Evolutionary conservation across 2,113 vertebrate genomes (phyloP).

Genomic region (Trichechus manatus): DNA sequence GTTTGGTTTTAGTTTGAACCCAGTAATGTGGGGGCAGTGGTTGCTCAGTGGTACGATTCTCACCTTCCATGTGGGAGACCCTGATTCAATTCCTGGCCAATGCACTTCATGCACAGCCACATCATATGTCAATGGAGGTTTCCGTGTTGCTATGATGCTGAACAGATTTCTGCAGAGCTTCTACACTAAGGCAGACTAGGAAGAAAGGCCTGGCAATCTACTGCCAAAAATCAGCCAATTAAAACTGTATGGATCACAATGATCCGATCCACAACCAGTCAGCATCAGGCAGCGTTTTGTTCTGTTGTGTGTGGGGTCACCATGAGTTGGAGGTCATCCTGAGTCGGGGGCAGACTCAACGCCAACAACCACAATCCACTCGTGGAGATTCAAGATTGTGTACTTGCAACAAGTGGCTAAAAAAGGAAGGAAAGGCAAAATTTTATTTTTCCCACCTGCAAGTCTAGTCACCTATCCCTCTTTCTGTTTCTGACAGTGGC

Average conservation of each 20-base stretch:
- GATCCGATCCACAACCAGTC: background rate
- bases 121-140: background rate
- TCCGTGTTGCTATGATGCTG: background rate
- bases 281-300: background rate
- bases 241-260: background rate
- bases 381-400: background rate
- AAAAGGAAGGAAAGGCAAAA: conserved; percentile 60
- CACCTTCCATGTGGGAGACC: background rate
- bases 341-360: no score
- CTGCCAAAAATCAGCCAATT: background rate
- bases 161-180: background rate
- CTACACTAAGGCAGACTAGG: background rate
- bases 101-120: background rate
- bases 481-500: background rate
- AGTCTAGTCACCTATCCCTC: background rate
- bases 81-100: background rate
- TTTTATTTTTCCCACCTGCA: background rate
- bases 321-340: background rate
- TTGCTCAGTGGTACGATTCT: background rate
- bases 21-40: background rate
- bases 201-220: background rate
- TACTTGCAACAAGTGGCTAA: background rate
- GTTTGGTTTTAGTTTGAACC: background rate
- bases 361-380: background rate
- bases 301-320: background rate